phyloP scores from a whole-genome alignment of 1,140 invertebrate genomes.

The Polypedilum vanderplanki region DNA sequence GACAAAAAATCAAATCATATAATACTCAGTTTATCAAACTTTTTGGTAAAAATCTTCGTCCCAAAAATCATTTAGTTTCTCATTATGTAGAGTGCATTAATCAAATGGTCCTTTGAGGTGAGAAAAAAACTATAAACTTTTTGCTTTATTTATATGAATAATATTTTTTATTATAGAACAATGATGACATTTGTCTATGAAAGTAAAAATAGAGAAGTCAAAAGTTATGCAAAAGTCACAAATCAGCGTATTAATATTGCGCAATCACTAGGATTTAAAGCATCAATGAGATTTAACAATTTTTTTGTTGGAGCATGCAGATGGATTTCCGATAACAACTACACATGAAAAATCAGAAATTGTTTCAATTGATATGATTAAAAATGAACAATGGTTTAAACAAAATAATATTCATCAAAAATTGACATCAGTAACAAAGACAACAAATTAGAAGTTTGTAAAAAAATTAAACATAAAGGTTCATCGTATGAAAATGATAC shows the following conservation, averaged over 20 bases:
- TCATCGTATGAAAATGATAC: too few relatives aligned
- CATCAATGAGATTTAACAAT: background rate
- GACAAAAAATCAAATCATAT: constrained; percentile 31
- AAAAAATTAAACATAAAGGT: too few relatives aligned
- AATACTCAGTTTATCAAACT: constrained; percentile 33
- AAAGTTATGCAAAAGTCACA: background rate
- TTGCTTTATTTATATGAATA: background rate
- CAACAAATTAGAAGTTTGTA: too few relatives aligned
- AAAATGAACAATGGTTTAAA: too few relatives aligned
- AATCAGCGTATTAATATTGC: background rate
- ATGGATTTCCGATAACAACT: background rate
- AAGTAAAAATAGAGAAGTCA: background rate
- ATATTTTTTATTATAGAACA: background rate
- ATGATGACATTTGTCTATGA: background rate
- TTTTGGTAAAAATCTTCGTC: constrained; percentile 33
- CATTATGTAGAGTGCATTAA: constrained; percentile 33
- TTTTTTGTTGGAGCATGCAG: background rate
- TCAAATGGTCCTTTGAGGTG: background rate
- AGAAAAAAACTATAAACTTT: background rate
- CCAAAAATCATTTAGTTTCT: constrained; percentile 36
- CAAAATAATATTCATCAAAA: too few relatives aligned
- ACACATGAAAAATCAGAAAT: too few relatives aligned
- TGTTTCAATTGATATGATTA: too few relatives aligned
- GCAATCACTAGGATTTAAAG: background rate
- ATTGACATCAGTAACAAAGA: too few relatives aligned